Conservation (phyloP, 2,888 invertebrate species). For the Drosophila atroscutellata region DNA sequence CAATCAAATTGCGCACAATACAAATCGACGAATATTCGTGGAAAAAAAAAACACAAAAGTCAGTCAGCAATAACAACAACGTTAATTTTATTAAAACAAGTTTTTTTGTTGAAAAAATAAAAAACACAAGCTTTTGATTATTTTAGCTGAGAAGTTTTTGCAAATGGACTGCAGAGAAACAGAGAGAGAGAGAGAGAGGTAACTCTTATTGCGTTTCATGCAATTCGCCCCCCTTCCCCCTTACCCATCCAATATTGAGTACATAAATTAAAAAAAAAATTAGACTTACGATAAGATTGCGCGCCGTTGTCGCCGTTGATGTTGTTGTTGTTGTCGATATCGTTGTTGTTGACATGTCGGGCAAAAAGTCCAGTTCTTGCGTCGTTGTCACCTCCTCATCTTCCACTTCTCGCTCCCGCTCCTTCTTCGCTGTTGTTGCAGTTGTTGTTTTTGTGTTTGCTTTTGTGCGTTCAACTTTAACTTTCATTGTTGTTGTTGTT, state of each 20-base stretch:
- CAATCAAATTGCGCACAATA: slow-evolving; percentile 77
- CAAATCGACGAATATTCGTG: slow-evolving; percentile 65
- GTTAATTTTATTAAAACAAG: slow-evolving; percentile 67
- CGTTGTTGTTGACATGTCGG: slow-evolving; percentile 75
- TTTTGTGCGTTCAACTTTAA: slow-evolving; percentile 78
- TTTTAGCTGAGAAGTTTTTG: slow-evolving; percentile 23
- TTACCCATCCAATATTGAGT: too few species aligned
- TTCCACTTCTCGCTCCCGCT: slow-evolving; percentile 13
- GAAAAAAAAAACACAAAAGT: slow-evolving; percentile 33
- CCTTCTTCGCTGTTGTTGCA: slow-evolving; percentile 17
- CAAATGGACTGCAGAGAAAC: background rate
- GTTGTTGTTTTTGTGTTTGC: slow-evolving; percentile 32
- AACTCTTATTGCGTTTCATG: slow-evolving; percentile 60
- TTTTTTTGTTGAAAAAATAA: slow-evolving; percentile 52
- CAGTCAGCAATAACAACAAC: slow-evolving; percentile 32
- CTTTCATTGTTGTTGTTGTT: slow-evolving; percentile 76
- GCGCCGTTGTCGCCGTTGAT: slow-evolving; percentile 67
- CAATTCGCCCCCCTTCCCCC: slow-evolving; percentile 11
- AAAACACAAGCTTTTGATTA: slow-evolving; percentile 17
- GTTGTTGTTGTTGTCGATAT: slow-evolving; percentile 68
- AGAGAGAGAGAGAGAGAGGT: background rate
- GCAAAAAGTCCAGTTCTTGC: slow-evolving; percentile 76
- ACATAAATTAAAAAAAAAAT: slow-evolving; percentile 16
- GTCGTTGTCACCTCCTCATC: slow-evolving; percentile 59
- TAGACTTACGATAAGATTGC: slow-evolving; percentile 83